Evolutionary conservation across 1,140 invertebrate species (phyloP).

Genomic region (Lucilia cuprina): DNA sequence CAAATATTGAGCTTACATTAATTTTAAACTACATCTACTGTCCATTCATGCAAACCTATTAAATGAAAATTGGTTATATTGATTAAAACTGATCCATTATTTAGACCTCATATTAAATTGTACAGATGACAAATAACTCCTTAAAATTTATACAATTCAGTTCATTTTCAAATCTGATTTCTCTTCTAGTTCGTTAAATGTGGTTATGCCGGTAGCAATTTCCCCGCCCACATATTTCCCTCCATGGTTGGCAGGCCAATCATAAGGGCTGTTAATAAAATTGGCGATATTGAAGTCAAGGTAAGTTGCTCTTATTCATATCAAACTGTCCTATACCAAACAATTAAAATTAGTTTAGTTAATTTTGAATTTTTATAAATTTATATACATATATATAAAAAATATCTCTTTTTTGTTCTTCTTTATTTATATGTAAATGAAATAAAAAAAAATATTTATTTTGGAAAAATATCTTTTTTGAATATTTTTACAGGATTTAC

Average conservation of each 20-base stretch:
- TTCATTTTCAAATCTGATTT: constrained; percentile 16
- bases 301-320: constrained; percentile 66
- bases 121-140: too few species aligned
- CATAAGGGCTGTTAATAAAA: constrained; percentile 95
- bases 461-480: constrained; percentile 47
- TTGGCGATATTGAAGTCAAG: constrained; percentile 99
- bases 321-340: not conserved
- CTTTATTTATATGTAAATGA: constrained; percentile 28
- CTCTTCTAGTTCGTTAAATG: constrained; percentile 97
- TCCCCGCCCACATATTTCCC: constrained; percentile 98
- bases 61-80: too few species aligned
- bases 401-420: constrained; percentile 36
- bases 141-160: too few species aligned
- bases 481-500: constrained; percentile 67
- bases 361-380: constrained; percentile 27
- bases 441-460: constrained; percentile 39
- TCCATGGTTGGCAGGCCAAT: constrained; percentile 98
- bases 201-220: constrained; percentile 98
- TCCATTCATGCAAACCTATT: too few species aligned
- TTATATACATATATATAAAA: constrained; percentile 10
- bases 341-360: constrained; percentile 37
- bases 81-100: too few species aligned
- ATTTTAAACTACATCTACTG: too few species aligned
- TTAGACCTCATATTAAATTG: too few species aligned
- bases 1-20: too few species aligned